Evolutionary conservation across 2,797 vertebrate genomes (phyloP).

Genomic region (Crocidura indochinensis): DNA sequence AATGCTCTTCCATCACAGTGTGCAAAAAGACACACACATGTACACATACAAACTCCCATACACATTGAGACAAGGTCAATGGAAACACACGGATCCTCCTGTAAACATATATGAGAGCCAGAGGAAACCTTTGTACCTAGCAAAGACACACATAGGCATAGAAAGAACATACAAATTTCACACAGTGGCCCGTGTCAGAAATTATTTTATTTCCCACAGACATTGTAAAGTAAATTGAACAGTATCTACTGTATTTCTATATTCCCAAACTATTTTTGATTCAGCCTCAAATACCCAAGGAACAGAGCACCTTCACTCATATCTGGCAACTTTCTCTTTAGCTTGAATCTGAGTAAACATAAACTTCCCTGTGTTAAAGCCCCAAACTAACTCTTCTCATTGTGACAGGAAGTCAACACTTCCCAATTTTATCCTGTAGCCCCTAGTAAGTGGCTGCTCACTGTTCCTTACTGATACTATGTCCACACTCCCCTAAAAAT

Average conservation of each 20-base stretch:
- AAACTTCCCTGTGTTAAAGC: neutral
- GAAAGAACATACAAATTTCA: neutral
- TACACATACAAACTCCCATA: neutral
- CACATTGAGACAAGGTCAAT: neutral
- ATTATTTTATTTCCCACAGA: neutral
- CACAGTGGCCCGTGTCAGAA: neutral
- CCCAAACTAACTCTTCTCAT: neutral
- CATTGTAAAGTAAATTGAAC: neutral
- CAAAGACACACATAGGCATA: neutral
- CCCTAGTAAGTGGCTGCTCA: neutral
- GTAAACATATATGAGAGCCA: neutral
- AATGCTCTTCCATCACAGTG: neutral
- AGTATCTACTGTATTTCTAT: neutral
- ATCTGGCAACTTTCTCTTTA: neutral
- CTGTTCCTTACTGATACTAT: neutral
- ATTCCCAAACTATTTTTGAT: slow-evolving; percentile 39
- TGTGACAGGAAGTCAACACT: neutral
- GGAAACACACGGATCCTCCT: neutral
- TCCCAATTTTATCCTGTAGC: neutral
- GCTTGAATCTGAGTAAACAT: neutral
- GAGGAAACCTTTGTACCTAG: neutral
- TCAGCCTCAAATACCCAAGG: neutral
- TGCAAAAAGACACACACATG: neutral
- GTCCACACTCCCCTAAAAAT: neutral
- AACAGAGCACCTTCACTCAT: neutral